Conservation (phyloP, 2,113 vertebrate genomes). For the Sturnira hondurensis region DNA sequence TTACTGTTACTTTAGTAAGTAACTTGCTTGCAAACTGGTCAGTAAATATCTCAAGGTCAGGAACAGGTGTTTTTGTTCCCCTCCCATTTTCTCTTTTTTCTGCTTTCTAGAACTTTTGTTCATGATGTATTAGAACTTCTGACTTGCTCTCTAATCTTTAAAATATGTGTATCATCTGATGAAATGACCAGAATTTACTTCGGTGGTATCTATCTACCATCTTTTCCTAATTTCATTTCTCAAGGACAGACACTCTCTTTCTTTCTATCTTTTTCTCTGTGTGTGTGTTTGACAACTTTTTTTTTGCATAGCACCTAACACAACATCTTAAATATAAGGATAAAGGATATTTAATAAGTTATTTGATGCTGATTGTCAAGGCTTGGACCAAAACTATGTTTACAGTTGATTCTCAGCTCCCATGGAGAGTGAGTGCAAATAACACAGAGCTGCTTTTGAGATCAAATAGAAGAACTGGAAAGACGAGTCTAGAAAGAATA, state of each 20-base stretch:
- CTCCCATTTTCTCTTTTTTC: background rate
- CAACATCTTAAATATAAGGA: background rate
- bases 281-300: background rate
- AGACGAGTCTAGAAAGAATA: background rate
- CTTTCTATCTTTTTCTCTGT: background rate
- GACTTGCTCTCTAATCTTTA: background rate
- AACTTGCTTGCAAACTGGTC: background rate
- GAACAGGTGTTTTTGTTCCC: background rate
- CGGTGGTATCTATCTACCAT: background rate
- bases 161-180: background rate
- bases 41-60: background rate
- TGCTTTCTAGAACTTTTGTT: background rate
- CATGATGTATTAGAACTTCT: background rate
- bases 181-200: background rate
- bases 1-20: constrained; percentile 8
- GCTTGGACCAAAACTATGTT: background rate
- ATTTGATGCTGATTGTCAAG: background rate
- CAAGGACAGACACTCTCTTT: background rate
- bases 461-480: background rate
- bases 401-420: background rate
- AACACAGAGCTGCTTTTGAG: background rate
- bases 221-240: background rate
- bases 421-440: background rate
- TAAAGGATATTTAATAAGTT: background rate
- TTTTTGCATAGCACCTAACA: background rate